phyloP scores from a whole-genome alignment of 1,140 invertebrate species.

The Harlomillsia oculata region DNA sequence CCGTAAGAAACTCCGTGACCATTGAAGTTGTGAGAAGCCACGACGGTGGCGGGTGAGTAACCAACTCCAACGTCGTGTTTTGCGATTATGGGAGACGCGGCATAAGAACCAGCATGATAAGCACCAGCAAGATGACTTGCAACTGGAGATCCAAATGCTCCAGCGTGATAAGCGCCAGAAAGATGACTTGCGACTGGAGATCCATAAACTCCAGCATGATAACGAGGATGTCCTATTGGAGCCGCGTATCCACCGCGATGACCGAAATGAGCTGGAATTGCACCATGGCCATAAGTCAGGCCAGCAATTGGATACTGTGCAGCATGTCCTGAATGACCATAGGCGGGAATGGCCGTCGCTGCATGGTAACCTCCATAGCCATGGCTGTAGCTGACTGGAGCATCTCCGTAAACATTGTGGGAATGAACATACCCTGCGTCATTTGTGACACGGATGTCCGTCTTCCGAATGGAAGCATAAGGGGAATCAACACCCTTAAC shows the following conservation, averaged over 20 bases:
- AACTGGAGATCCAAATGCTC: constrained; percentile 29
- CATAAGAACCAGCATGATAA: constrained; percentile 22
- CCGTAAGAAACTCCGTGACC: constrained; percentile 26
- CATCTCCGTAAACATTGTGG: constrained; percentile 8
- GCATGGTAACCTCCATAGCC: too few species aligned
- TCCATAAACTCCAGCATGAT: constrained; percentile 6
- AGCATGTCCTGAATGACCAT: constrained; percentile 11
- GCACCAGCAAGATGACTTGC: constrained; percentile 13
- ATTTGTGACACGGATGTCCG: constrained; percentile 41
- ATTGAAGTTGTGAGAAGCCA: constrained; percentile 20
- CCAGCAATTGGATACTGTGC: too few species aligned
- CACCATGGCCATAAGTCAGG: constrained; percentile 1
- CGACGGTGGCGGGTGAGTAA: constrained; percentile 22
- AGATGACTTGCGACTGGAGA: constrained; percentile 21
- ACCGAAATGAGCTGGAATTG: not conserved
- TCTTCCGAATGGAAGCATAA: constrained; percentile 39
- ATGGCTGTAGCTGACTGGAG: constrained; percentile 2
- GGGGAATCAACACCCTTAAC: constrained; percentile 32
- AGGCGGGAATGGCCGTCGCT: constrained; percentile 27
- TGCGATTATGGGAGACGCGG: constrained; percentile 14
- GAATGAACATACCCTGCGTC: constrained; percentile 30
- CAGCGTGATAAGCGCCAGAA: constrained; percentile 27
- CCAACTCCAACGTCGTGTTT: constrained; percentile 24
- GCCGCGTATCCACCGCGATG: constrained; percentile 13
- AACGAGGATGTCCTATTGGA: constrained; percentile 7